A percentile compares a stretch with the other conserved stretches of the same genome.
Conservation (phyloP, 2,113 vertebrate genomes). For the Prunella fulvescens region DNA sequence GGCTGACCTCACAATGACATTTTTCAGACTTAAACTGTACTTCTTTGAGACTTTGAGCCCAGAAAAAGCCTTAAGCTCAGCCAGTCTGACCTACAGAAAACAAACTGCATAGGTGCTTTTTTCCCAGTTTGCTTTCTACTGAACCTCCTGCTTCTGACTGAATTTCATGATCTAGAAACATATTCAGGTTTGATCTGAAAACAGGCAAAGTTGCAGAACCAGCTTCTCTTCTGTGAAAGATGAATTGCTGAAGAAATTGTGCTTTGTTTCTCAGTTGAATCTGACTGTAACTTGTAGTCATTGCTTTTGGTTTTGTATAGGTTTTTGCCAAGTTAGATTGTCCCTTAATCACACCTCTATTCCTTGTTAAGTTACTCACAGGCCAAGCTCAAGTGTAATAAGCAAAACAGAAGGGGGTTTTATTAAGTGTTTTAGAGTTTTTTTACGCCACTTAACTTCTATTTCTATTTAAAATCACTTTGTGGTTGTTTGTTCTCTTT, state of each 20-base stretch:
- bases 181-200: background rate
- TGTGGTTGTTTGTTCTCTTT: background rate
- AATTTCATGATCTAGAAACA: background rate
- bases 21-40: slow-evolving; percentile 32
- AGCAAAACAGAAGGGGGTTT: background rate
- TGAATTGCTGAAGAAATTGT: background rate
- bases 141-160: background rate
- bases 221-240: background rate
- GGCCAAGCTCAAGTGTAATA: background rate
- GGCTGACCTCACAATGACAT: slow-evolving; percentile 41
- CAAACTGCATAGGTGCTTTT: background rate
- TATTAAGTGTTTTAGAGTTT: background rate
- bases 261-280: background rate
- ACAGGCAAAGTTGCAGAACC: background rate
- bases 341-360: background rate
- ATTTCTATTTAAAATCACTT: background rate
- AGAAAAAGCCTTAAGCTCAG: slow-evolving; percentile 18
- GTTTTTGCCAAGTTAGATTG: background rate
- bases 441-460: background rate
- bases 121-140: background rate
- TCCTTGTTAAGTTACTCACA: background rate
- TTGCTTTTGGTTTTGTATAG: background rate
- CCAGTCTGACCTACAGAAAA: slow-evolving; percentile 29
- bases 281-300: background rate
- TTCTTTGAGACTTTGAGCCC: slow-evolving; percentile 17